Base-by-base conservation (phyloP, 2,113 vertebrate genomes). In the Scatophagus argus region DNA sequence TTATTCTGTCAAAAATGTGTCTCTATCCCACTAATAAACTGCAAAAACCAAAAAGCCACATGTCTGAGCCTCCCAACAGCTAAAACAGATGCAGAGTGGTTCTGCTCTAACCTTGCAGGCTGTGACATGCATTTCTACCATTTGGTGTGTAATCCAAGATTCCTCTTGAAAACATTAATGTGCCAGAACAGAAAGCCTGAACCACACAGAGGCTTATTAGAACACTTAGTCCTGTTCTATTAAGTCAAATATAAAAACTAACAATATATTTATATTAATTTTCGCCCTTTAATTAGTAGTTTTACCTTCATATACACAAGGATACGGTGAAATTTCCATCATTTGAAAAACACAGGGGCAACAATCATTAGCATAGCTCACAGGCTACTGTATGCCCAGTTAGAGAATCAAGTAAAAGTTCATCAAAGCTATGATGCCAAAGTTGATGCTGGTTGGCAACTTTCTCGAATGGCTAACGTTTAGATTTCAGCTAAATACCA, bases 91-190 rank as follows among this genome's bases (percentile, higher is more conserved):
- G 46, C 23, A 29, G 14, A 60, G 52, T 38, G n/a, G n/a, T n/a
- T n/a, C 63, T 56, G 76, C 21, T 47, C 31, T 69, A 17, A 71
- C 39, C 80, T n/a, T 76, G 61, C 77, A 83, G 56, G 76, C 74
- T 68, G 39, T 9, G 74, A 77, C 76, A 52, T 55, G 83, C 1
- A 65, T 62, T 81, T 77, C 51, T 49, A 19, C n/a, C 51, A 49
- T 76, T 17, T 52, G 62, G 21, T 46, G 41, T 75, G 76, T 39
- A 43, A 67, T 67, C 54, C 69, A 73, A 79, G 73, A 74, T 77
- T 69, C 72, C 59, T 62, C 49, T 36, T 44, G 49, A 80, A 55
- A 70, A 68, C 61, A 47, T 65, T 60, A 89, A 55, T 52, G 51
- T 2, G 5, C 17, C 65, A 54, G 71, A 12, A 32, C 31, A 54